Conservation (phyloP, 2,797 vertebrate species). For the Psittacula echo region DNA sequence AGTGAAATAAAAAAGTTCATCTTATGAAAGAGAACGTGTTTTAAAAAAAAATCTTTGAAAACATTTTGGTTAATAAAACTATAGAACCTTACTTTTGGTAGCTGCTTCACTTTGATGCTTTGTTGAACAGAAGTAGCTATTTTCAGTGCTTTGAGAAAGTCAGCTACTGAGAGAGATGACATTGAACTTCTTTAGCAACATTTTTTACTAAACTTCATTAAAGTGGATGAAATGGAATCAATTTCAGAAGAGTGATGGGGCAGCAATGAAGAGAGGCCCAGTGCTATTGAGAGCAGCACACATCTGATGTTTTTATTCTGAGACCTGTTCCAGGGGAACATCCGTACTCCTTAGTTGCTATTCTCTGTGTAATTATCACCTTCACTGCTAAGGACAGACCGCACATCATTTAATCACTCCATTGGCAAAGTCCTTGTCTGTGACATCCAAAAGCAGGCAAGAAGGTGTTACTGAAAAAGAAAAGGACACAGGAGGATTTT, state of each 20-base stretch:
- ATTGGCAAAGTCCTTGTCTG: constrained; percentile 39
- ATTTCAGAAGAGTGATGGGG: constrained; percentile 63
- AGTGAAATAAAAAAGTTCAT: background rate
- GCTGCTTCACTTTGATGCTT: background rate
- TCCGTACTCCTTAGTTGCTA: constrained; percentile 2
- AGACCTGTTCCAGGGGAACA: background rate
- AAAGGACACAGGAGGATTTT: background rate
- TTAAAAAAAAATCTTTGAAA: accelerated
- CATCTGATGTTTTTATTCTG: constrained; percentile 53
- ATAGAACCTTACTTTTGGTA: background rate
- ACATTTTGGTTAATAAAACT: background rate
- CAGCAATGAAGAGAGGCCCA: constrained; percentile 56
- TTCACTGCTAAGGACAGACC: constrained; percentile 47
- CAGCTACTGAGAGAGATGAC: background rate
- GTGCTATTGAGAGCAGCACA: background rate
- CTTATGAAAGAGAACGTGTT: background rate
- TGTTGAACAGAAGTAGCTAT: background rate
- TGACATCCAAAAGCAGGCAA: constrained; percentile 4
- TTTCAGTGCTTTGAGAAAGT: constrained; percentile 20
- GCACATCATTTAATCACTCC: constrained; percentile 52
- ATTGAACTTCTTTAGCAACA: constrained; percentile 59
- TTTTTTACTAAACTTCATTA: constrained; percentile 72
- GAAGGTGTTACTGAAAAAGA: background rate
- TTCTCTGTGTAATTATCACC: constrained; percentile 51
- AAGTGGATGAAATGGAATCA: constrained; percentile 63